Percentiles rank a stretch among this genome's conserved stretches.
Evolutionary conservation across 2,113 vertebrate genomes (phyloP).

Genomic region (Chaenogobius annularis): DNA sequence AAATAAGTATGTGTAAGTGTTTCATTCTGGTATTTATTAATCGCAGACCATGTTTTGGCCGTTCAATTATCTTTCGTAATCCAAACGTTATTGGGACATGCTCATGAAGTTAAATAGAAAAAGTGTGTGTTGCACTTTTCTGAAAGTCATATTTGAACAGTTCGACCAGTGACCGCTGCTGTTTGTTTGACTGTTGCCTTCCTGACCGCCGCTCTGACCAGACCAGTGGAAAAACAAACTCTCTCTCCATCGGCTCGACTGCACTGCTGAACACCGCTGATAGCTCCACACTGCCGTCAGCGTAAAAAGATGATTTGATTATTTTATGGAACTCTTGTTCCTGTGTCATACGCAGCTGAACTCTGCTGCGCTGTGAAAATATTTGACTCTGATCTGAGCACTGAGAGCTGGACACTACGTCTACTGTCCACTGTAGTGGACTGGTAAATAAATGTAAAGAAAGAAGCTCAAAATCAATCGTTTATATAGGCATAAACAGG

Average conservation of each 20-base stretch:
- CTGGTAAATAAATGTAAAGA: neutral
- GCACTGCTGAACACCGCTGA: neutral
- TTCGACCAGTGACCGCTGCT: constrained; percentile 30
- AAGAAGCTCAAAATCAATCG: neutral
- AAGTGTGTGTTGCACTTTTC: constrained; percentile 16
- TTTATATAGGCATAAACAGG: neutral
- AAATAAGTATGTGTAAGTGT: too few relatives aligned
- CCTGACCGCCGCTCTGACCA: constrained; percentile 38
- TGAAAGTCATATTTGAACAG: constrained; percentile 16
- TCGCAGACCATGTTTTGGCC: too few relatives aligned
- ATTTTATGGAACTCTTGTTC: constrained; percentile 6
- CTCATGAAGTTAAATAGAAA: neutral
- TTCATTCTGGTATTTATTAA: too few relatives aligned
- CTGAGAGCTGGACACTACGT: neutral
- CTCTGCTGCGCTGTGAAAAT: neutral
- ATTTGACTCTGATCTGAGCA: neutral
- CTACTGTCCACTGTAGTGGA: neutral
- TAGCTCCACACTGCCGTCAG: neutral
- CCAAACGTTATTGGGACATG: neutral
- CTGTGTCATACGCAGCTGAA: constrained; percentile 4
- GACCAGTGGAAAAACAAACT: constrained; percentile 28
- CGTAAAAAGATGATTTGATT: neutral
- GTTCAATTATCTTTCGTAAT: too few relatives aligned
- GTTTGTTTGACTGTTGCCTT: constrained; percentile 41
- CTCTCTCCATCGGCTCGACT: constrained; percentile 13